phyloP scores from a whole-genome alignment of 2,797 vertebrate species.

The Mionectes olivaceus region DNA sequence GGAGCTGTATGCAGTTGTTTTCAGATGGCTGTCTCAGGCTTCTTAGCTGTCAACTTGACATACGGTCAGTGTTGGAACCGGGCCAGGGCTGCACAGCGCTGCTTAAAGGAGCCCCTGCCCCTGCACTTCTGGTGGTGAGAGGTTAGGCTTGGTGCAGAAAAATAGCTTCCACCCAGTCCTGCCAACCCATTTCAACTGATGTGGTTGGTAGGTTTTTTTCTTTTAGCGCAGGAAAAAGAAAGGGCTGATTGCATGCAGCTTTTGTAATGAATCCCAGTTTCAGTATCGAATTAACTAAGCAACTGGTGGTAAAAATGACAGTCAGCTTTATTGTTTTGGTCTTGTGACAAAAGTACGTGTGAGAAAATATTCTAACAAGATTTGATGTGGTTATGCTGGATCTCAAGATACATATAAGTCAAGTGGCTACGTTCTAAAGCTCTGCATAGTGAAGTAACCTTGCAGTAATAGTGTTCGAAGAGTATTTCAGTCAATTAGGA shows the following conservation, averaged over 20 bases:
- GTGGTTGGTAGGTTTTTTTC: conserved; percentile 38
- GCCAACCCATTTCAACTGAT: not conserved
- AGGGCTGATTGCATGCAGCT: conserved; percentile 29
- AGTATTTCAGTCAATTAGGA: conserved; percentile 52
- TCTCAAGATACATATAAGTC: conserved; percentile 14
- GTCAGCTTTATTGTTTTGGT: conserved; percentile 37
- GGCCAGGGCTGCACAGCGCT: not conserved
- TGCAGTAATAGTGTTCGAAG: conserved; percentile 30
- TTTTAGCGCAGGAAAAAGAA: conserved; percentile 19
- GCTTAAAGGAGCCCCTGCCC: conserved; percentile 29
- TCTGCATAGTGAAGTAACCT: conserved; percentile 2
- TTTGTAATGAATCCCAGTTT: conserved; percentile 45
- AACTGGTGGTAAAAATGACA: conserved; percentile 61
- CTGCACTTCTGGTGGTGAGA: not conserved
- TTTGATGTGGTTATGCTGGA: conserved; percentile 35
- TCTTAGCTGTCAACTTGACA: conserved; percentile 56
- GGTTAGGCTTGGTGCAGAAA: not conserved
- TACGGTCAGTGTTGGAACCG: conserved; percentile 41
- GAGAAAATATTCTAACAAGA: conserved; percentile 46
- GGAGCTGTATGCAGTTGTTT: not conserved
- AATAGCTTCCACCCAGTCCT: not conserved
- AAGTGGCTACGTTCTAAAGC: not conserved
- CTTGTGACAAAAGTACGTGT: conserved; percentile 6
- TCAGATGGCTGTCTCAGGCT: conserved; percentile 18
- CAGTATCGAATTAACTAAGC: conserved; percentile 40